Conservation (phyloP, 2,113 vertebrate species). For the Hippolais icterina region DNA sequence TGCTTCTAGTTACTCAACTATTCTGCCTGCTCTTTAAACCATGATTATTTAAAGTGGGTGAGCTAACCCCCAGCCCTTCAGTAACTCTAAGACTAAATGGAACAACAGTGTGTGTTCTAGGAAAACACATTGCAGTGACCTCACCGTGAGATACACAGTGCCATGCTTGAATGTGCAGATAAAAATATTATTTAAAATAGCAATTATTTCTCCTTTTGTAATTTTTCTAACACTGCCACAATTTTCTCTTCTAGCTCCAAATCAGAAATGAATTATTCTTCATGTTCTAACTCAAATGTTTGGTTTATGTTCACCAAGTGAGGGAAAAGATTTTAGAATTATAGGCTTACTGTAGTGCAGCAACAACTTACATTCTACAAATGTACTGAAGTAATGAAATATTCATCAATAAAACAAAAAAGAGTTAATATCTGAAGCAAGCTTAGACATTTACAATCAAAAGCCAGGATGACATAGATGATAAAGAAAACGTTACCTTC, state of each 20-base stretch:
- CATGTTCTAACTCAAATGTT: not conserved
- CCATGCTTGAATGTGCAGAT: not conserved
- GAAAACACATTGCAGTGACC: not conserved
- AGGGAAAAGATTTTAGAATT: slow-evolving; percentile 24
- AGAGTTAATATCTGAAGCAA: slow-evolving; percentile 59
- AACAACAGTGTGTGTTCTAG: not conserved
- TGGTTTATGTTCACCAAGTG: not conserved
- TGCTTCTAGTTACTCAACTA: not conserved
- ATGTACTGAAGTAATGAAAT: slow-evolving; percentile 51
- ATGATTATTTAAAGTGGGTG: slow-evolving; percentile 12
- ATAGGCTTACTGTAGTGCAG: not conserved
- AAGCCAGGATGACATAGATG: slow-evolving; percentile 56
- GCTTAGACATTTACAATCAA: slow-evolving; percentile 52
- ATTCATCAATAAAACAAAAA: slow-evolving; percentile 70
- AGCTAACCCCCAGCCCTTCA: not conserved
- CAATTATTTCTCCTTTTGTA: not conserved
- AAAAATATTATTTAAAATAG: slow-evolving; percentile 8
- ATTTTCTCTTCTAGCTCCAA: not conserved
- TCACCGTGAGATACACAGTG: not conserved
- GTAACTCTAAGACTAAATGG: not conserved
- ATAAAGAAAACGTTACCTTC: slow-evolving; percentile 54
- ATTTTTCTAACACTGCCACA: not conserved
- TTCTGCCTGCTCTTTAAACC: not conserved
- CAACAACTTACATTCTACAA: slow-evolving; percentile 14
- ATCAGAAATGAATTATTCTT: not conserved